Evolutionary conservation across 2,888 invertebrate species (phyloP).

Genomic region (Ellobium chinense): DNA sequence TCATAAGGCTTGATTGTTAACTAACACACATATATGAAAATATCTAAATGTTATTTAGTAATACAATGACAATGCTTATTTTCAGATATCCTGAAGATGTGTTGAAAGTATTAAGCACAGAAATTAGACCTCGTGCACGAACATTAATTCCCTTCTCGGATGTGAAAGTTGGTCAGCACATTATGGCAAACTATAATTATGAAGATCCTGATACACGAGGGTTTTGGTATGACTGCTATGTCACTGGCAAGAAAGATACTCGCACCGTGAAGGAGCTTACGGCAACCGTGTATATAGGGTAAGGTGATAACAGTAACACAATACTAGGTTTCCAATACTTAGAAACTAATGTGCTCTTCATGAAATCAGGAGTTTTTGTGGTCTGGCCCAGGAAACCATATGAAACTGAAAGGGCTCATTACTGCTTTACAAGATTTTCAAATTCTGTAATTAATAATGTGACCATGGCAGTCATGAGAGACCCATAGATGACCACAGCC

Average conservation of each 20-base stretch:
- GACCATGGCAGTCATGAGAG: no score
- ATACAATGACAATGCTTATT: not conserved
- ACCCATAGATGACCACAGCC: no score
- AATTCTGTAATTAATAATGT: no score
- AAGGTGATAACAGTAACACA: no score
- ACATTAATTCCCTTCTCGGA: constrained; percentile 81
- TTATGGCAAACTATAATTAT: constrained; percentile 88
- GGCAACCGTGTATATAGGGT: constrained; percentile 78
- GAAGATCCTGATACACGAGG: constrained; percentile 85
- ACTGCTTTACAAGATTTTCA: no score
- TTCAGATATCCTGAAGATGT: constrained; percentile 74
- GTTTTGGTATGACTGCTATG: constrained; percentile 83
- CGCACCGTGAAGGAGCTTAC: constrained; percentile 72
- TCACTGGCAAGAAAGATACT: constrained; percentile 72
- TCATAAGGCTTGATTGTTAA: no score
- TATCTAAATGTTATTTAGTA: not conserved
- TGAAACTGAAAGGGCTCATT: no score
- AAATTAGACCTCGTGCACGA: constrained; percentile 85
- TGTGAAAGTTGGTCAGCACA: constrained; percentile 83
- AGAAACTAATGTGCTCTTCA: not conserved
- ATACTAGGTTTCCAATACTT: no score
- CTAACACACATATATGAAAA: no score
- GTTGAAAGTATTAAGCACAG: constrained; percentile 69
- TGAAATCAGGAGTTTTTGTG: not conserved
- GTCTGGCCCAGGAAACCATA: no score